Evolutionary conservation across 2,797 vertebrate species (phyloP), one percentile per base, ranked within the genome.

Genomic region (Vultur gryphus): DNA sequence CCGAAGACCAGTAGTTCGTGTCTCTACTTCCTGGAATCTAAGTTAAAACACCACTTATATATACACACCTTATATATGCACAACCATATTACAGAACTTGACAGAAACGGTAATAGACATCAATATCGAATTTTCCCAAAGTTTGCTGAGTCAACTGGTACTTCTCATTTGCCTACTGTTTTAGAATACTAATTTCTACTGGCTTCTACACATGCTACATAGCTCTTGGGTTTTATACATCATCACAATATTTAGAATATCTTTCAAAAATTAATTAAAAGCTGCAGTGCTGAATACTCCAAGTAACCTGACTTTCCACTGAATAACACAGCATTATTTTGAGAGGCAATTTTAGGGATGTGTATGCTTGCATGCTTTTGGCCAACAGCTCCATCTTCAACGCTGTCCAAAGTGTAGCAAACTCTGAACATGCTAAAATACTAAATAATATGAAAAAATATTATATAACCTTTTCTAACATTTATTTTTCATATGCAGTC

Each of bases 241-340:
- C 11, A 6, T 7, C 69, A 66, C 6, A 2, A 5, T 9, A 58
- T 21, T 24, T 5, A n/a, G 5, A 57, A 2, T 4, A 64, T 5
- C 62, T 51, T 78, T 62, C 52, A 64, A 75, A 62, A 39, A 54
- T 7, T 12, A 25, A 66, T 31, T 24, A 28, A 29, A 39, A 33
- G 3, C 31, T 75, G 77, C 16, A 66, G 48, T 14, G 59, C 33
- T 71, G 73, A 75, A 24, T 10, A 24, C n/a, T n/a, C 44, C 18
- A n/a, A 31, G 54, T 9, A 61, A 37, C 33, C 55, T 3, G 5
- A 62, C 35, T 26, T 69, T 20, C 28, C 59, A 28, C 49, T 8
- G 21, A 18, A 16, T 10, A 65, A 35, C 48, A n/a, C 6, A 66
- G 44, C 49, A 11, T 11, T 44, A 20, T 7, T 65, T 43, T 9